Conservation (phyloP, 2,797 vertebrate species). For the Labeo calbasu region DNA sequence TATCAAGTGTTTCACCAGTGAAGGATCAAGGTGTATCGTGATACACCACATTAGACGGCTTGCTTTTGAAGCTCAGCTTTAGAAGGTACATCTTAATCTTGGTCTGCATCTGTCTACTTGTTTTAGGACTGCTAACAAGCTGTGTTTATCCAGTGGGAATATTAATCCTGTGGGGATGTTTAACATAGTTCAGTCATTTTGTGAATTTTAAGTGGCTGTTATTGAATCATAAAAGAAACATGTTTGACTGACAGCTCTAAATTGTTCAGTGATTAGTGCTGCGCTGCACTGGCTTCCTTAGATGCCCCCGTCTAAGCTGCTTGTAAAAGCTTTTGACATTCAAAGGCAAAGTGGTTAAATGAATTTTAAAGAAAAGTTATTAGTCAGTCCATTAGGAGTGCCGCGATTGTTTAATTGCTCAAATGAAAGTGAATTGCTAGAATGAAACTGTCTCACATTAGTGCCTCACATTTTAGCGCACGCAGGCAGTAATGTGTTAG, state of each 20-base stretch:
- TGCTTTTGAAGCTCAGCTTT: not conserved
- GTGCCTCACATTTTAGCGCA: not conserved
- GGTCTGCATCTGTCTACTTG: not conserved
- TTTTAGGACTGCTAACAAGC: not conserved
- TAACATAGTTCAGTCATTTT: not conserved
- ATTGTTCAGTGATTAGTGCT: constrained; percentile 8
- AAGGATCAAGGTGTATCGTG: constrained; percentile 10
- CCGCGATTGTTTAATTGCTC: constrained; percentile 14
- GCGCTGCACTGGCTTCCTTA: not conserved
- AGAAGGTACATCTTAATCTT: not conserved
- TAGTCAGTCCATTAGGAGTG: constrained; percentile 17
- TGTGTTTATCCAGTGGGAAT: not conserved
- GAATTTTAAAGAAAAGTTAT: constrained; percentile 20
- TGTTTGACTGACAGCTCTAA: constrained; percentile 33
- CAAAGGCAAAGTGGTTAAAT: constrained; percentile 18
- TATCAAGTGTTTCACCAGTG: not conserved
- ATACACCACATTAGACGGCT: not conserved
- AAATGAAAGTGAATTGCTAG: constrained; percentile 15
- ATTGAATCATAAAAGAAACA: not conserved
- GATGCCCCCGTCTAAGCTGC: constrained; percentile 13
- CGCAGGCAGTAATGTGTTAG: not conserved
- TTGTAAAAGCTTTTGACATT: constrained; percentile 24
- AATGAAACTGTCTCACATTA: constrained; percentile 6
- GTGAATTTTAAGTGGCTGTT: not conserved
- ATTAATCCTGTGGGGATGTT: not conserved